Percentiles rank a stretch among this genome's conserved stretches.
Conservation (phyloP, 2,113 vertebrate species). For the Neotoma lepida region DNA sequence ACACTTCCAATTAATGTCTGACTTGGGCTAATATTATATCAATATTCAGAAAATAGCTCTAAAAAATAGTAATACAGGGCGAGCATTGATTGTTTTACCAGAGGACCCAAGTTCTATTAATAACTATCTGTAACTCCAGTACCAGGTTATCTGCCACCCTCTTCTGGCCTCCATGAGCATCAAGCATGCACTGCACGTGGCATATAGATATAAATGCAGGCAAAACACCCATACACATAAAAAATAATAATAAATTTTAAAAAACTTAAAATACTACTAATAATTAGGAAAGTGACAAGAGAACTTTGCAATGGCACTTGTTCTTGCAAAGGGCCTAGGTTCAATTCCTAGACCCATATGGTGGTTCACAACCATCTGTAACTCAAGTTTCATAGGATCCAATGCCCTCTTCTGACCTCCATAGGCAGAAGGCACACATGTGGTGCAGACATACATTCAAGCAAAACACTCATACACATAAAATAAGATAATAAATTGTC, state of each 20-base stretch:
- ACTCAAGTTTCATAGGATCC: neutral
- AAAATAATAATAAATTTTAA: neutral
- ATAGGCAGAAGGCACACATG: neutral
- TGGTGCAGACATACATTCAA: neutral
- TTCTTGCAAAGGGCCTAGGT: neutral
- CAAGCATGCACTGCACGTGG: neutral
- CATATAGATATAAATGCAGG: neutral
- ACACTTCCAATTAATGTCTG: conserved; percentile 8
- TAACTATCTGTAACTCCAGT: neutral
- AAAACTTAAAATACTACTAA: neutral
- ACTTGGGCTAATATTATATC: neutral
- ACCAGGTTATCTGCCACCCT: neutral
- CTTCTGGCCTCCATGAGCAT: neutral
- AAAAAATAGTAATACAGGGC: neutral
- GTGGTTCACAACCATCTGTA: neutral
- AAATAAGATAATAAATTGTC: neutral
- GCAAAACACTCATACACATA: neutral
- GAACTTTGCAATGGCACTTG: conserved; percentile 11
- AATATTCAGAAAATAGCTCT: conserved; percentile 31
- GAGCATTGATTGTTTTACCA: neutral
- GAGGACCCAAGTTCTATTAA: neutral
- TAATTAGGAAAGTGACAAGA: neutral
- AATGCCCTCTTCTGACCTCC: neutral
- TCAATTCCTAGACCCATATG: neutral
- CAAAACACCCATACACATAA: neutral